Percentiles rank a stretch among this genome's conserved stretches.
These are phyloP conservation scores for Beaufortia kweichowensis DNA, from an alignment of 2,113 vertebrate species.

Conservation along the genomic window DNA sequence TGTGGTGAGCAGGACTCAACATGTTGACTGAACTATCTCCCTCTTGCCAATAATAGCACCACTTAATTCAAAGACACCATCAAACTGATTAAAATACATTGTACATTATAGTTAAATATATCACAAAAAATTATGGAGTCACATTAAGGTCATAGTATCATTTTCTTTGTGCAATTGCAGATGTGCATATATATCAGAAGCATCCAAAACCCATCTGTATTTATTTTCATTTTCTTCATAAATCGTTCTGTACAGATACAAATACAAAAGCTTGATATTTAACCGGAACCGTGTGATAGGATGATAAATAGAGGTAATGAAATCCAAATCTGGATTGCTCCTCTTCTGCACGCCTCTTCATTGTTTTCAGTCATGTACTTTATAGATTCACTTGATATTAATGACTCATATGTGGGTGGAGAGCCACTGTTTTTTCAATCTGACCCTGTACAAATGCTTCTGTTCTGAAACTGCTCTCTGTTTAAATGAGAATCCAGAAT, in stretches of 20 bases:
- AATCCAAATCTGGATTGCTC: neutral
- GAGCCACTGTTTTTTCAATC: conserved; percentile 22
- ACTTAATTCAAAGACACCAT: conserved; percentile 33
- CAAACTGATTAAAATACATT: neutral
- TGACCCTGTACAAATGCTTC: neutral
- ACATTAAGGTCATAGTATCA: too few species aligned
- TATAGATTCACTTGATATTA: conserved; percentile 42
- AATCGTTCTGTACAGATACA: too few species aligned
- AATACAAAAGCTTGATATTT: too few species aligned
- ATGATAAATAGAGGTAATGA: neutral
- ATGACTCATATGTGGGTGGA: conserved; percentile 46
- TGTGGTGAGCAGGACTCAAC: neutral
- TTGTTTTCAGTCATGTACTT: conserved; percentile 10
- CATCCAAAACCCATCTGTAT: neutral
- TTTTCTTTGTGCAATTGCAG: too few species aligned
- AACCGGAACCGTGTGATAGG: too few species aligned
- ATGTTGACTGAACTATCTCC: conserved; percentile 23
- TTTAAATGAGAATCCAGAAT: conserved; percentile 8
- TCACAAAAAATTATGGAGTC: too few species aligned
- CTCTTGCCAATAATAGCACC: conserved; percentile 25
- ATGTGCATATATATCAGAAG: too few species aligned
- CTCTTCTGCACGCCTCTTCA: conserved; percentile 31
- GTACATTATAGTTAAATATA: too few species aligned
- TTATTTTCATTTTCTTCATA: conserved; percentile 10
- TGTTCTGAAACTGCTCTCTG: conserved; percentile 24